Evolutionary conservation across 2,888 invertebrate species (phyloP), one percentile per base, ranked within the genome.

Genomic region (Artemia sinica): DNA sequence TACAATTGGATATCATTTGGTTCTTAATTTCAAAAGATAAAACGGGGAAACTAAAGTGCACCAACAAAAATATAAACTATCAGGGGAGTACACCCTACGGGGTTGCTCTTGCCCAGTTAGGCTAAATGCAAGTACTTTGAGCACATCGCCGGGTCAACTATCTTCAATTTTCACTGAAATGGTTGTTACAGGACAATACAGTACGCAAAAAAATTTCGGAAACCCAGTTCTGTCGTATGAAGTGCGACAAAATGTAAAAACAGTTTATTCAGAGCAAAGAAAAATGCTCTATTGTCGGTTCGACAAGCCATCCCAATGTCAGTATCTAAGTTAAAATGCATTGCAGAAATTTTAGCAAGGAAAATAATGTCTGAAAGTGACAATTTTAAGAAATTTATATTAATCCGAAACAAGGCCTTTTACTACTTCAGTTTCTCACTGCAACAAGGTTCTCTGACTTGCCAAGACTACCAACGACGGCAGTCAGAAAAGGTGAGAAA

Each of bases 371-470:
- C 18, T 8, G 58, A n/a, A 9, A 14, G n/a, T 14, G 18, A 18
- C n/a, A 8, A 58, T 14, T 8, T 14, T 58, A 14, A n/a, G 2
- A 28, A 18, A 18, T 10, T 8, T 28, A 58, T 58, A 28, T 58
- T 8, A 18, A n/a, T 18, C 9, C n/a, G 63, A 58, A 8, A 1
- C 41, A 10, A 58, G 63, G n/a, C 10, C 10, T 58, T 58, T 58
- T 28, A 18, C 28, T 8, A 28, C 8, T n/a, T 9, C n/a, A 58
- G n/a, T 58, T 58, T 58, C 18, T 58, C 28, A 58, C 63, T 58
- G 63, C 63, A 58, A 58, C 10, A 28, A n/a, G 63, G 28, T 58
- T 58, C 63, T 58, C 63, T 8, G 63, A 58, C 10, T 58, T 58
- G 58, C 28, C 9, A n/a, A 2, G 63, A 18, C 28, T 58, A 28